These are phyloP conservation scores for Phylloscopus collybita DNA, from an alignment of 2,797 vertebrate genomes.

Conservation along the genomic window DNA sequence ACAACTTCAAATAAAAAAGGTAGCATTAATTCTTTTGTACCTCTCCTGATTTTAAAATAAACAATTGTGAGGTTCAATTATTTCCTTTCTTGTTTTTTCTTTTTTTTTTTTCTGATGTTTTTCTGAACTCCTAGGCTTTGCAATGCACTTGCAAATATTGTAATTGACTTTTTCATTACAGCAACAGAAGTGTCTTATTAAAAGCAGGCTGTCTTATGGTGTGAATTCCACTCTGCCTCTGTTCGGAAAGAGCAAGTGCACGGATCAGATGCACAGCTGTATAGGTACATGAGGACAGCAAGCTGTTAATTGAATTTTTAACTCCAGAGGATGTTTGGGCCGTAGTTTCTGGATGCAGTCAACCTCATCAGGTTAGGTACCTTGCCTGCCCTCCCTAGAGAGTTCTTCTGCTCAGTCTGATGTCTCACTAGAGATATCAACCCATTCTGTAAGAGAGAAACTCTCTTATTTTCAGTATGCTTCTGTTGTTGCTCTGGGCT, in stretches of 20 bases:
- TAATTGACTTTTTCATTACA: background rate
- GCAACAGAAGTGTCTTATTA: background rate
- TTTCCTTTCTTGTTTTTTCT: background rate
- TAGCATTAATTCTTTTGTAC: background rate
- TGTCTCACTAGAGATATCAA: background rate
- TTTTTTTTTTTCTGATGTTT: background rate
- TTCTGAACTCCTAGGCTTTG: background rate
- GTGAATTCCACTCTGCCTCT: background rate
- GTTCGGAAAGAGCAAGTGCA: background rate
- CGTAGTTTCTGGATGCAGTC: background rate
- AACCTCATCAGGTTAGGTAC: background rate
- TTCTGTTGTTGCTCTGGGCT: conserved; percentile 34
- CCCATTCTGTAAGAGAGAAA: background rate
- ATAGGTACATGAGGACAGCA: background rate
- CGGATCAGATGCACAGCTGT: background rate
- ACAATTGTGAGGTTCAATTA: background rate
- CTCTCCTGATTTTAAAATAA: background rate
- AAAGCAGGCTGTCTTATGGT: background rate
- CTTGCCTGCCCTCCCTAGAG: background rate
- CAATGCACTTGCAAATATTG: background rate
- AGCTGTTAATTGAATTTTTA: background rate
- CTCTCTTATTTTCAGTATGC: background rate
- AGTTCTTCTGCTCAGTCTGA: background rate
- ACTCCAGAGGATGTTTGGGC: background rate
- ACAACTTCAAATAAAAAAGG: background rate